A percentile compares a stretch with the other conserved stretches of the same genome.
These are phyloP conservation scores for Ooceraea biroi DNA, from an alignment of 1,140 invertebrate species.

Conservation along the genomic window DNA sequence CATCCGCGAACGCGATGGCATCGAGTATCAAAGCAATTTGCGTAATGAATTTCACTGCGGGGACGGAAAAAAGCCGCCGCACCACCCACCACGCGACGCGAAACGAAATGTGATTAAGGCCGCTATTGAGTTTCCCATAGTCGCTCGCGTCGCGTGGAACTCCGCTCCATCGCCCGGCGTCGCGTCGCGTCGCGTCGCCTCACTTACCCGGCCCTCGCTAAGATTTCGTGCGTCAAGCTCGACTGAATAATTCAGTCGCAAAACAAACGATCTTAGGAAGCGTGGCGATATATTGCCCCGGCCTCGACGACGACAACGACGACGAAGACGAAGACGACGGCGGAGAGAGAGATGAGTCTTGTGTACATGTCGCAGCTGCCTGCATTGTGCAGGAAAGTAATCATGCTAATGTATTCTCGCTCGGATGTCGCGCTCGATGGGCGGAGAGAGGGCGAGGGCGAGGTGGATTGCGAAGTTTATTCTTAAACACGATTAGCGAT, in stretches of 20 bases:
- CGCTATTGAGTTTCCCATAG: constrained; percentile 50
- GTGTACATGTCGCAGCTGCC: constrained; percentile 74
- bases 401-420: constrained; percentile 76
- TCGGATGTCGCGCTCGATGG: constrained; percentile 55
- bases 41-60: constrained; percentile 52
- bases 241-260: constrained; percentile 71
- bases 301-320: constrained; percentile 3
- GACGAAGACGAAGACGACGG: background rate
- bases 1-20: constrained; percentile 15
- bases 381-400: constrained; percentile 74
- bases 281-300: constrained; percentile 66
- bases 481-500: constrained; percentile 76
- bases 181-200: background rate
- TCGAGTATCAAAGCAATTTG: constrained; percentile 56
- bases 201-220: constrained; percentile 53
- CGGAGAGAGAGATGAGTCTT: constrained; percentile 65
- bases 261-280: constrained; percentile 74
- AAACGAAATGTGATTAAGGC: constrained; percentile 58
- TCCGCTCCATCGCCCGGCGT: no score
- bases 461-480: constrained; percentile 70
- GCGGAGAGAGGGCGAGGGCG: constrained; percentile 4
- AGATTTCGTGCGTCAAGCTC: constrained; percentile 71
- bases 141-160: background rate
- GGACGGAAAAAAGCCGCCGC: constrained; percentile 8
- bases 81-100: background rate